phyloP scores from a whole-genome alignment of 2,888 invertebrate genomes.

The Acrobasis suavella region DNA sequence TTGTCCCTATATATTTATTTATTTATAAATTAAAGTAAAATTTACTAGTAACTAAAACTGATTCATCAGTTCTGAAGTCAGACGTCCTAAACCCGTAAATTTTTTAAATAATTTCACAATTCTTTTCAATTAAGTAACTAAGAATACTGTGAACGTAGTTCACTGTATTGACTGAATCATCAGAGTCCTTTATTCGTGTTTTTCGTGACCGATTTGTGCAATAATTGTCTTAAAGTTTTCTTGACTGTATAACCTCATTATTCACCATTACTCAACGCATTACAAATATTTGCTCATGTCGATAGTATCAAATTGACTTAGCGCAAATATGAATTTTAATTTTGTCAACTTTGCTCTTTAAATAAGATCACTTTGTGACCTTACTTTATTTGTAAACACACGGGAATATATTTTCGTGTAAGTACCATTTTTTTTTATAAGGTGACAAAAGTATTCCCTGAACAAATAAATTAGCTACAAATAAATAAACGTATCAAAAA shows the following conservation, averaged over 20 bases:
- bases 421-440: no score
- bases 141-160: no score
- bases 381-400: not conserved
- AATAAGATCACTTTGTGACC: constrained; percentile 1
- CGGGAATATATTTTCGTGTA: not conserved
- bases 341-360: not conserved
- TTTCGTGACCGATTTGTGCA: constrained; percentile 28
- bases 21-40: no score
- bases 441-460: not conserved
- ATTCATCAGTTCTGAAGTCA: no score
- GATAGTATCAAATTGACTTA: constrained; percentile 7
- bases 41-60: no score
- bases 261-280: not conserved
- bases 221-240: constrained; percentile 23
- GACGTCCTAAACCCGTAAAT: no score
- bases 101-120: no score
- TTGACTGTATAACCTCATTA: constrained; percentile 9
- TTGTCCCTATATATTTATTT: no score
- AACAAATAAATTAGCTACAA: not conserved
- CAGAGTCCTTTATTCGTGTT: not conserved
- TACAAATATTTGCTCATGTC: constrained; percentile 1
- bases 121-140: no score
- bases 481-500: not conserved
- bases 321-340: not conserved
- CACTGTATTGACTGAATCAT: not conserved